These are phyloP conservation scores for Cyphomyrmex costatus DNA, from an alignment of 1,140 invertebrate species.

Conservation along the genomic window DNA sequence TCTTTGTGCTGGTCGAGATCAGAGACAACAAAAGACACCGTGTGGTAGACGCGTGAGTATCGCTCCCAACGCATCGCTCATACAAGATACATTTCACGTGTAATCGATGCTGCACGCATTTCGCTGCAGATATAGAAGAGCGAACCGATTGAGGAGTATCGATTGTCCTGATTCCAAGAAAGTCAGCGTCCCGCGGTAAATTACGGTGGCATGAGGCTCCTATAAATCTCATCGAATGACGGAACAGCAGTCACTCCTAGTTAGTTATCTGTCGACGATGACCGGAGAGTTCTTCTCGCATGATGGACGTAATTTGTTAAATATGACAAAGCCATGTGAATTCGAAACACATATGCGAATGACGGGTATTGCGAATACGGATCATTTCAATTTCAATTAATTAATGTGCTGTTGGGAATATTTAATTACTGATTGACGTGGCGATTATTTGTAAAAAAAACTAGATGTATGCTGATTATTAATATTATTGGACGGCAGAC, in stretches of 20 bases:
- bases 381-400: constrained; percentile 39
- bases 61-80: constrained; percentile 48
- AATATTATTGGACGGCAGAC: background rate
- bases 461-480: background rate
- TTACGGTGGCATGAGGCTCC: constrained; percentile 16
- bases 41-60: background rate
- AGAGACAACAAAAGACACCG: background rate
- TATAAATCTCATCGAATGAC: constrained; percentile 70
- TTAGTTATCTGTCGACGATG: constrained; percentile 47
- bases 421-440: constrained; percentile 16
- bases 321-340: constrained; percentile 30
- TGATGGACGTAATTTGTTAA: constrained; percentile 40
- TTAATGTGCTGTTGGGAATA: constrained; percentile 22
- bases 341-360: constrained; percentile 13
- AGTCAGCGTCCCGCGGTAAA: constrained; percentile 42
- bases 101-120: constrained; percentile 48
- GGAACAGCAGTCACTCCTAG: constrained; percentile 61
- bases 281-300: background rate
- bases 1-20: constrained; percentile 29
- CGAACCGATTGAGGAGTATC: constrained; percentile 22
- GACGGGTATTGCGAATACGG: constrained; percentile 16
- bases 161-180: constrained; percentile 67
- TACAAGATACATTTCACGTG: constrained; percentile 53
- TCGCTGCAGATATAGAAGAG: constrained; percentile 11
- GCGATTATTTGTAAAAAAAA: constrained; percentile 11